These are phyloP conservation scores for Epizoanthus scotinus DNA, from an alignment of 92 coral and sea anemone genomes.

Conservation along the genomic window DNA sequence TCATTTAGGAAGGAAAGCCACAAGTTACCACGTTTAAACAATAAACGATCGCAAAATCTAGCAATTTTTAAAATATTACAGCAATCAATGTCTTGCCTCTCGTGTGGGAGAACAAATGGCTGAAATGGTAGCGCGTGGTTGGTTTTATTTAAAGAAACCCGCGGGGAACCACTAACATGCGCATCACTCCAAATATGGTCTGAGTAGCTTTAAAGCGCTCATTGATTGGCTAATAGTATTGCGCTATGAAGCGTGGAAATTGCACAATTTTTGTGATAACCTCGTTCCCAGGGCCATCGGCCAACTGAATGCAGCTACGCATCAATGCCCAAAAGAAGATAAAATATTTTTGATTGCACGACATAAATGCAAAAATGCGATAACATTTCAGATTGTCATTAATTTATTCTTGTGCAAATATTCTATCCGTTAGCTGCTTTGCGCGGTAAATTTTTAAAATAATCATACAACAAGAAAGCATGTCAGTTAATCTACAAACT, in stretches of 20 bases:
- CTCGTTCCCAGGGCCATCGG: not conserved
- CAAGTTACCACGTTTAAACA: not conserved
- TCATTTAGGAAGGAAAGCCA: constrained; percentile 62
- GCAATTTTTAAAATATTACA: too few relatives aligned
- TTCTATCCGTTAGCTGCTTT: too few relatives aligned
- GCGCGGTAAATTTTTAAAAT: too few relatives aligned
- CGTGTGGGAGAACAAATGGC: not conserved
- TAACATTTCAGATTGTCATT: too few relatives aligned
- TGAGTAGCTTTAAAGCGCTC: not conserved
- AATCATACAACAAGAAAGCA: too few relatives aligned
- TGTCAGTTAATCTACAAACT: too few relatives aligned
- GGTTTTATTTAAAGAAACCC: not conserved
- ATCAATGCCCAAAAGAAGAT: not conserved
- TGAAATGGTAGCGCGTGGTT: not conserved
- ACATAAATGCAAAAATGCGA: too few relatives aligned
- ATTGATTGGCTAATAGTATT: constrained; percentile 9
- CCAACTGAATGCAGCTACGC: too few relatives aligned
- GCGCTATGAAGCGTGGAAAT: not conserved
- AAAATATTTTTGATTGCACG: too few relatives aligned
- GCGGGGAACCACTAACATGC: not conserved
- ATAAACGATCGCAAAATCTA: not conserved
- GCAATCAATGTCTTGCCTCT: too few relatives aligned
- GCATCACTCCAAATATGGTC: not conserved
- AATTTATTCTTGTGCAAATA: too few relatives aligned
- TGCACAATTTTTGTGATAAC: too few relatives aligned